Evolutionary conservation across 2,113 vertebrate genomes (phyloP), one percentile per base, ranked within the genome.

Genomic region (Dromaius novaehollandiae): DNA sequence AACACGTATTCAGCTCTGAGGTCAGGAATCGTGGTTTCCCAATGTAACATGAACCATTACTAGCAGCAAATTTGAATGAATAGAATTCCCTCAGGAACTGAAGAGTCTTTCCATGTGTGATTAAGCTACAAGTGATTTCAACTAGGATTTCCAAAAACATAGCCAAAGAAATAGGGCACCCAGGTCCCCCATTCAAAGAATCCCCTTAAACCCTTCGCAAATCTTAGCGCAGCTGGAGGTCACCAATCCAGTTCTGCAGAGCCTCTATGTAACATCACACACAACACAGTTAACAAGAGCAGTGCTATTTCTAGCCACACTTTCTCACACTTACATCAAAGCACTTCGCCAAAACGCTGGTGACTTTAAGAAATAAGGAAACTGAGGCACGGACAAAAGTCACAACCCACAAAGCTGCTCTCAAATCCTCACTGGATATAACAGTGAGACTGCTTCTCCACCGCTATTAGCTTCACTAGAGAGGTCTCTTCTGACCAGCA

Each of bases 31-130:
- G 4, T 28, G 88, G 87, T 91, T 96, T 94, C 64, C 75, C 55
- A 60, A 78, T 32, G 89, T 83, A 95, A 96, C 73, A 50, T 48
- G 63, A 95, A 81, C 87, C 68, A 19, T 82, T 38, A 34, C 68
- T 28, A 82, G 75, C 55, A 95, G 60, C 85, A 88, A 94, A 83
- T 68, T 55, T 78, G 85, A 96, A 95, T 91, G 93, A 92, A 71
- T 63, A 77, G 63, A 92, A 60, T 71, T 93, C 91, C 82, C 75
- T 46, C 38, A 82, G 89, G 94, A 95, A 58, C n/a, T 24, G 24
- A 61, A 76, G 21, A 89, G 1, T 17, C 38, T 82, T 95, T 88
- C 61, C 34, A 18, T 20, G 14, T 65, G 48, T 56, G 85, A 95
- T 86, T 83, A 84, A 66, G 66, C 75, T 44, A 73, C 36, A 82